Evolutionary conservation across 2,888 invertebrate species (phyloP).

Genomic region (Crioceris asparagi): DNA sequence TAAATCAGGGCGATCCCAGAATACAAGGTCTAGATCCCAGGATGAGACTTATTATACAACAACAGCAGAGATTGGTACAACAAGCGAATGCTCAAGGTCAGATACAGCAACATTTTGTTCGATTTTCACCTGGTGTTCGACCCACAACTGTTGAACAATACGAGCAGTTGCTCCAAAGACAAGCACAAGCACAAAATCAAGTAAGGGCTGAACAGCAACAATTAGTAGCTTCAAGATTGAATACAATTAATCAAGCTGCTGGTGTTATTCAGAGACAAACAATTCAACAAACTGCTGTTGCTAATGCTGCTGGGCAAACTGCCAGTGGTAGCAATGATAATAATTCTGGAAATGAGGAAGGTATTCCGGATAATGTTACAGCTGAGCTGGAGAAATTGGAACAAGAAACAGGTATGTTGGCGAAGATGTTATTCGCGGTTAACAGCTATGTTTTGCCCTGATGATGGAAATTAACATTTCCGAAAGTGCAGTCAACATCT

Average conservation of each 20-base stretch:
- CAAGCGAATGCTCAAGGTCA: constrained; percentile 12
- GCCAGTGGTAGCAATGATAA: constrained; percentile 23
- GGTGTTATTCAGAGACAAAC: constrained; percentile 18
- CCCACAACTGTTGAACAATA: constrained; percentile 31
- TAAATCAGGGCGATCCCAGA: constrained; percentile 37
- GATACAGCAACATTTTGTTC: constrained; percentile 22
- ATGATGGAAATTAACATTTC: background rate
- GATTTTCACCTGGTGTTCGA: constrained; percentile 22
- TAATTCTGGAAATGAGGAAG: constrained; percentile 34
- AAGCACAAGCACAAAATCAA: constrained; percentile 25
- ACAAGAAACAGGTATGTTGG: constrained; percentile 53
- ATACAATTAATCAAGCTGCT: constrained; percentile 6
- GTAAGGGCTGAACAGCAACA: too few species aligned
- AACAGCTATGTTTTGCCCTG: too few species aligned
- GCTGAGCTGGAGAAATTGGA: constrained; percentile 59
- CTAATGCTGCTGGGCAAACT: constrained; percentile 6
- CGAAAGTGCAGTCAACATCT: too few species aligned
- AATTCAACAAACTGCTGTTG: constrained; percentile 16
- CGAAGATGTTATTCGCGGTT: too few species aligned
- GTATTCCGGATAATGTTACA: constrained; percentile 56
- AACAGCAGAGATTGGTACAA: constrained; percentile 28
- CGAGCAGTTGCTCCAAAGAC: constrained; percentile 30
- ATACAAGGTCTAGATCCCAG: constrained; percentile 44
- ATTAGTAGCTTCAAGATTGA: constrained; percentile 15
- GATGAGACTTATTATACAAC: constrained; percentile 43